Percentiles rank a stretch among this genome's conserved stretches.
These are phyloP conservation scores for Nipponacmea schrenckii DNA, from an alignment of 2,888 invertebrate species.

Conservation along the genomic window DNA sequence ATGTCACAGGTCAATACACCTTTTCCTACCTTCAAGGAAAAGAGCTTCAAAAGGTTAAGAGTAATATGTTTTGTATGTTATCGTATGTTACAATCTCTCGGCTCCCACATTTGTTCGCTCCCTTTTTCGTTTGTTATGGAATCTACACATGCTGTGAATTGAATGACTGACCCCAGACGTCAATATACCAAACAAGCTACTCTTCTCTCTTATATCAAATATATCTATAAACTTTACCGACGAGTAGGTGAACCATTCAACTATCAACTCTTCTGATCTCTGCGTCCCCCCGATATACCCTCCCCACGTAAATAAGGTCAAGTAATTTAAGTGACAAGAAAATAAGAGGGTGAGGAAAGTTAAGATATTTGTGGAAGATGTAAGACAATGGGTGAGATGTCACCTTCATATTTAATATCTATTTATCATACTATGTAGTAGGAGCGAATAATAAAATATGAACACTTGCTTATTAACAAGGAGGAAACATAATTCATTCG, in stretches of 20 bases:
- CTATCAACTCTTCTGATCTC: neutral
- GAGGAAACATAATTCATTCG: too few species aligned
- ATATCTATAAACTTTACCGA: too few species aligned
- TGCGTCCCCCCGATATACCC: neutral
- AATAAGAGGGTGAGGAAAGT: neutral
- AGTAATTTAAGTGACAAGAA: slow-evolving; percentile 1
- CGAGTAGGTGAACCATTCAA: too few species aligned
- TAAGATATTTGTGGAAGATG: too few species aligned
- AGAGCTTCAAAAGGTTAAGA: neutral
- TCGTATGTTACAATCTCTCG: neutral
- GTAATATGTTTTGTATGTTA: slow-evolving; percentile 6
- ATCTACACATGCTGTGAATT: slow-evolving; percentile 2
- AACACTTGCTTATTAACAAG: too few species aligned
- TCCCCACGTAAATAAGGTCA: neutral
- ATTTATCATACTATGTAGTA: too few species aligned
- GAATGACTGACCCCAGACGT: neutral
- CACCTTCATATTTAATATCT: too few species aligned
- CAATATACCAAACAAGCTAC: neutral
- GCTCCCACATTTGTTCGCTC: slow-evolving; percentile 6
- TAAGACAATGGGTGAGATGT: too few species aligned
- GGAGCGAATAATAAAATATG: too few species aligned
- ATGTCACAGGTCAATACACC: slow-evolving; percentile 8
- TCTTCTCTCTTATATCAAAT: too few species aligned
- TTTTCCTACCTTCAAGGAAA: neutral
- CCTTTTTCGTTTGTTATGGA: slow-evolving; percentile 1